Base-by-base conservation (phyloP, 2,888 invertebrate genomes). In the Ophioninae sp. region DNA sequence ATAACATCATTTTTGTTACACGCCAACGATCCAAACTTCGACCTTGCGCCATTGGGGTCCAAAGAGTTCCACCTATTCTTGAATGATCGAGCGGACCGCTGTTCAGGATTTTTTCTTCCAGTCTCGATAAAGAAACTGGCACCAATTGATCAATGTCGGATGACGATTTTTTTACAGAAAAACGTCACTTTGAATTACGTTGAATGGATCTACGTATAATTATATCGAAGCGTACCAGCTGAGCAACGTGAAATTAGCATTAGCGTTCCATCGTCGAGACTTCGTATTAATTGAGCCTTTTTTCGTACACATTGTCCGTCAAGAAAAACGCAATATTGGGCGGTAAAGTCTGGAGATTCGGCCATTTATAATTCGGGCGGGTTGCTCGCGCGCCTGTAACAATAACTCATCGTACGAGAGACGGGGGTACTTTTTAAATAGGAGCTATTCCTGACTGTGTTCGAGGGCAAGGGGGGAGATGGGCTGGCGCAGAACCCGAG, bases 401-500 rank as follows among this genome's bases (percentile, higher is more conserved):
- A 76, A 79, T 81, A 76, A 81, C 72, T 73, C 67, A 57, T 39
- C n/a, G 13, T 56, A 30, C 23, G 37, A 37, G 20, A 44, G 44
- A 44, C n/a, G 50, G 65, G n/a, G 57, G 21, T 7, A 73, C 37
- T 84, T 81, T 81, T 69, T 79, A 81, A 81, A 76, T 81, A 62
- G 68, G 69, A 62, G 56, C 65, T 79, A 81, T 81, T 79, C 67
- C 56, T 56, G 76, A 21, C 21, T 73, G 64, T 59, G 61, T 59
- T 72, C 37, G 50, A 41, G 59, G 68, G 65, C 23, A 41, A 65
- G 56, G 65, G 41, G 50, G 37, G 62, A 44, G 67, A 37, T n/a
- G 62, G 68, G 5, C 50, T 62, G 72, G 79, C 56, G 74, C 20
- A 30, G 70, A 59, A 44, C 65, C n/a, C 64, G 67, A 82, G 73